Evolutionary conservation across 2,113 vertebrate genomes (phyloP).

Genomic region (Probosciger aterrimus): DNA sequence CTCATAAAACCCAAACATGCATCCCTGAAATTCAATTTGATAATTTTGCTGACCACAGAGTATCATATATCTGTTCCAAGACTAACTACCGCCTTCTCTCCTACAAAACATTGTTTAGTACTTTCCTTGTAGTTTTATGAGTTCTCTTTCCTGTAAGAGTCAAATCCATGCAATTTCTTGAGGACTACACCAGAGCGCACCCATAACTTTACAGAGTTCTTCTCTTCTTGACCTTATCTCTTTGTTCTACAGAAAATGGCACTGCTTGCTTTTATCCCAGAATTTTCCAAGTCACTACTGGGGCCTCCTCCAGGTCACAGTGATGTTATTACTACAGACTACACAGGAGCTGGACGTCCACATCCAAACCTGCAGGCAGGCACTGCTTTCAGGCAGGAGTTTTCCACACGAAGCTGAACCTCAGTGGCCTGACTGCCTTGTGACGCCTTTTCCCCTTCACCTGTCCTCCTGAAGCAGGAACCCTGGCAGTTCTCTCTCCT

Average conservation of each 20-base stretch:
- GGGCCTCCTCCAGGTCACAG: not conserved
- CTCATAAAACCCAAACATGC: not conserved
- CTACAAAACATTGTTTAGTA: not conserved
- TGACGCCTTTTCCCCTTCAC: not conserved
- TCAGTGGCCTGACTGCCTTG: not conserved
- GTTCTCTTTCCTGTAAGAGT: not conserved
- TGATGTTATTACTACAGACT: not conserved
- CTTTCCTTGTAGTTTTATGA: not conserved
- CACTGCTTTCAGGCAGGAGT: rapidly evolving
- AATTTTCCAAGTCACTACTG: not conserved
- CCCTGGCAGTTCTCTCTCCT: not conserved
- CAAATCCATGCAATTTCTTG: not conserved
- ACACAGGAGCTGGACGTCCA: not conserved
- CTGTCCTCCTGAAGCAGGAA: not conserved
- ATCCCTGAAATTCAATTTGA: not conserved
- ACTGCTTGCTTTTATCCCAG: not conserved
- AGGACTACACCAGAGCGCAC: not conserved
- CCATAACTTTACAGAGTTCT: not conserved
- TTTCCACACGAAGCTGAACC: not conserved
- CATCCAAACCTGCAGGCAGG: not conserved
- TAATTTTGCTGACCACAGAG: not conserved
- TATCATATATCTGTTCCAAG: not conserved
- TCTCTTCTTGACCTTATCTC: not conserved
- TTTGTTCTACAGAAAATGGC: not conserved
- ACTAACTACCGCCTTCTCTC: not conserved